Percentiles rank a stretch among this genome's conserved stretches.
Conservation (phyloP, 2,888 invertebrate species). For the Anoncus sp. region DNA sequence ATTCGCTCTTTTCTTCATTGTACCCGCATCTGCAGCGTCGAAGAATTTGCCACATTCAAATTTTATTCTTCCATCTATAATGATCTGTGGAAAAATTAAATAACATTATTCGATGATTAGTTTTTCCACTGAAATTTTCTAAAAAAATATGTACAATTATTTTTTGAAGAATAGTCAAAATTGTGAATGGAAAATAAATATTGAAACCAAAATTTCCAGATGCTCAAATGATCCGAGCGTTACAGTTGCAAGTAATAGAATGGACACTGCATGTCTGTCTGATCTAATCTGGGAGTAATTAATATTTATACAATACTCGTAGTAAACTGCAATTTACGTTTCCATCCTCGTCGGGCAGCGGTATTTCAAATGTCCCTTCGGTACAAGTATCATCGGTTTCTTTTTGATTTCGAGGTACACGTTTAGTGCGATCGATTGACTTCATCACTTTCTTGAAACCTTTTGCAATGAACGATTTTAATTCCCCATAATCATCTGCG, state of each 20-base stretch:
- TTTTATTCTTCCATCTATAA: constrained; percentile 1
- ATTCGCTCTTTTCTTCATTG: no score
- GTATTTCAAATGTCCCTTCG: constrained; percentile 1
- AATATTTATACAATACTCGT: background rate
- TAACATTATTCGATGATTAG: background rate
- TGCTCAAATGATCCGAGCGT: no score
- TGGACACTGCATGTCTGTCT: constrained; percentile 1
- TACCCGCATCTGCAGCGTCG: no score
- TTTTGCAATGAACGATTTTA: no score
- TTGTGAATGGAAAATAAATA: no score
- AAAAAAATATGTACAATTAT: no score
- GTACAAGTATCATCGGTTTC: background rate
- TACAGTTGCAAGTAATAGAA: no score
- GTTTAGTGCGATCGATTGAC: no score
- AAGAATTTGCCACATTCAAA: constrained; percentile 4
- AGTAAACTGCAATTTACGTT: constrained; percentile 8
- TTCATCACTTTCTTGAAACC: no score
- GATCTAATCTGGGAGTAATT: constrained; percentile 8
- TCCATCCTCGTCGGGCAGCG: constrained; percentile 1
- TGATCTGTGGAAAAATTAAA: constrained; percentile 3
- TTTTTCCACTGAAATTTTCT: background rate
- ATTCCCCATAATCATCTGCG: background rate
- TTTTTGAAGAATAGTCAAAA: no score
- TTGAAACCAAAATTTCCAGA: no score
- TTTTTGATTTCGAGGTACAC: no score